A percentile compares a stretch with the other conserved stretches of the same genome.
phyloP scores from a whole-genome alignment of 2,113 vertebrate genomes.

The Stigmatopora argus region DNA sequence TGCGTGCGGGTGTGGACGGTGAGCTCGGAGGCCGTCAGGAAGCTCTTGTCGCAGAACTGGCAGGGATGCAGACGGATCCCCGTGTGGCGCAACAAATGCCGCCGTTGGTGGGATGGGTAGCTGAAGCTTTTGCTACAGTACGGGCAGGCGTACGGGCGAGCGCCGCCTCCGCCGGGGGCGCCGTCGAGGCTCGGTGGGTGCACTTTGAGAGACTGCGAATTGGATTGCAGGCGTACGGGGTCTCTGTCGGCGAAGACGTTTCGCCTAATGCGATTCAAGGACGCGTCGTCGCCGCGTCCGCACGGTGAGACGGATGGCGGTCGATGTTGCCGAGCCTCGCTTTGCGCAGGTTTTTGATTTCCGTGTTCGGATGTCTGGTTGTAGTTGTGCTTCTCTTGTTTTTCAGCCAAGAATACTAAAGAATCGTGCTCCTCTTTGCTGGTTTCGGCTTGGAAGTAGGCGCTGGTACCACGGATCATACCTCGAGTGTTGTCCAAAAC shows the following conservation, averaged over 20 bases:
- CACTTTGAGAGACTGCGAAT: slow-evolving; percentile 36
- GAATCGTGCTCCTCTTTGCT: slow-evolving; percentile 38
- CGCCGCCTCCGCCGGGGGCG: slow-evolving; percentile 31
- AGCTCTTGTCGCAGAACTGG: slow-evolving; percentile 67
- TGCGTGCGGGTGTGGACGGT: slow-evolving; percentile 66
- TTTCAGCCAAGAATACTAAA: slow-evolving; percentile 55
- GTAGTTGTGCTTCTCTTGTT: slow-evolving; percentile 39
- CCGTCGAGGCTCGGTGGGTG: slow-evolving; percentile 31
- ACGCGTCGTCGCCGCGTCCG: slow-evolving; percentile 43
- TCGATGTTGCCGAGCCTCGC: slow-evolving; percentile 28
- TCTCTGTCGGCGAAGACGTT: slow-evolving; percentile 40
- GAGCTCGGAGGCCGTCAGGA: slow-evolving; percentile 65
- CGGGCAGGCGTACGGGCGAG: slow-evolving; percentile 62
- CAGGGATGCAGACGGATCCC: slow-evolving; percentile 63
- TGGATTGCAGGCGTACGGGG: slow-evolving; percentile 50
- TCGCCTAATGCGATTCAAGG: slow-evolving; percentile 25
- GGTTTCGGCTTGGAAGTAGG: slow-evolving; percentile 21
- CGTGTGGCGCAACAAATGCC: slow-evolving; percentile 65
- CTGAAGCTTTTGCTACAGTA: slow-evolving; percentile 65
- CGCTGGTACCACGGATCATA: slow-evolving; percentile 22
- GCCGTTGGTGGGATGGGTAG: slow-evolving; percentile 66
- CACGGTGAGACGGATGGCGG: slow-evolving; percentile 33
- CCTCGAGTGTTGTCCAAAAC: slow-evolving; percentile 33
- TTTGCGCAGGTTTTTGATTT: slow-evolving; percentile 18
- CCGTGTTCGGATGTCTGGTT: slow-evolving; percentile 33